Evolutionary conservation across 2,888 invertebrate species (phyloP), one percentile per base, ranked within the genome.

Genomic region (Leptogaster cylindrica): DNA sequence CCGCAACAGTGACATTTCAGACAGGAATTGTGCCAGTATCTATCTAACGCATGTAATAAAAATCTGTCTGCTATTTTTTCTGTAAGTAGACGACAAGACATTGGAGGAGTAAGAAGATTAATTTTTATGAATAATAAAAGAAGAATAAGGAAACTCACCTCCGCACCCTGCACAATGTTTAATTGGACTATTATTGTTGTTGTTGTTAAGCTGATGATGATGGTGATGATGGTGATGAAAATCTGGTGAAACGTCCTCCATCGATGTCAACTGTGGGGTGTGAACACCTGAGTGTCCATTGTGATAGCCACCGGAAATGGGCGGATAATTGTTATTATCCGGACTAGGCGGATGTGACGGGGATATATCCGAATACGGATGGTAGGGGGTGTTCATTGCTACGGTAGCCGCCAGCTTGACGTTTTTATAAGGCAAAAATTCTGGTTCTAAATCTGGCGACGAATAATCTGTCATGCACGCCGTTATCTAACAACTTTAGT

Each of bases 21-120:
- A 82, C 96, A 96, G 75, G 90, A 88, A 84, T 94, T 93, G 84
- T 96, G 96, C 96, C 96, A 96, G 83, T 93, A 95, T 81, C 94
- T 86, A 85, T 96, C 95, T 80, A 95, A 85, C 75, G 95, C 95
- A 83, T 92, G 91, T 73, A 96, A 86, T 73, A 95, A 88, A 84
- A 90, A 95, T 82, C 95, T 87, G 85, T 95, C 95, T 76, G 91
- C 88, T 79, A 95, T 95, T 84, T 93, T 91, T 74, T 79, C 79
- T 80, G 73, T n/a, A 70, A 72, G 65, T 63, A 39, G 61, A 68
- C 28, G 46, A 65, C 16, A 28, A n/a, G n/a, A n/a, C n/a, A n/a
- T n/a, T n/a, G 39, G 31, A 36, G 2, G 4, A 48, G 46, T 7
- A 36, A 28, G 55, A 44, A 25, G 12, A 55, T 41, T 36, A 48